A percentile compares a stretch with the other conserved stretches of the same genome.
phyloP scores from a whole-genome alignment of 2,888 invertebrate genomes.

The Callosobruchus maculatus region DNA sequence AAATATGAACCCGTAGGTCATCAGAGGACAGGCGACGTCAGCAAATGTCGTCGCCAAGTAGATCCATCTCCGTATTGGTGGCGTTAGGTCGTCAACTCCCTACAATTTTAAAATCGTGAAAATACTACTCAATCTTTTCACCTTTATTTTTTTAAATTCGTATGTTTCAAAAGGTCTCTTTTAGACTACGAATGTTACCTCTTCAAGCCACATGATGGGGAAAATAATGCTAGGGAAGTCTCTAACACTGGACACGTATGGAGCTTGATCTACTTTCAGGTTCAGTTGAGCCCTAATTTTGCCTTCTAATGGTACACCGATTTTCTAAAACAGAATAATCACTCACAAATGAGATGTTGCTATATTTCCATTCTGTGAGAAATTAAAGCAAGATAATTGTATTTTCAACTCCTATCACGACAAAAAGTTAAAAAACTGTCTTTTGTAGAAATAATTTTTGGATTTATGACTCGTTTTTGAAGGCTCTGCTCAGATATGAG shows the following conservation, averaged over 20 bases:
- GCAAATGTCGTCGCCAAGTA: constrained; percentile 76
- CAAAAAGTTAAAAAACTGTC: no score
- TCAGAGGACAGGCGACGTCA: constrained; percentile 65
- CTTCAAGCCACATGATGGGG: constrained; percentile 87
- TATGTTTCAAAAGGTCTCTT: no score
- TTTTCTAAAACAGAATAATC: constrained; percentile 59
- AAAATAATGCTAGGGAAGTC: constrained; percentile 78
- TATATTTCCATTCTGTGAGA: no score
- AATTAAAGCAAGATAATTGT: no score
- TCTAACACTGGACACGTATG: constrained; percentile 66
- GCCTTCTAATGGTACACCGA: constrained; percentile 80
- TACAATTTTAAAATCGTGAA: constrained; percentile 38
- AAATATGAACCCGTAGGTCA: constrained; percentile 70
- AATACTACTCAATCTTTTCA: no score
- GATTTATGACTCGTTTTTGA: no score
- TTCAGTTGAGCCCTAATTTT: constrained; percentile 79
- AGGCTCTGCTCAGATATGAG: no score
- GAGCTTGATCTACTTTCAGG: constrained; percentile 71
- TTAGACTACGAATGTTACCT: no score
- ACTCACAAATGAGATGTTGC: neutral
- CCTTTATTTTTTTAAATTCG: no score
- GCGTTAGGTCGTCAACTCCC: constrained; percentile 76
- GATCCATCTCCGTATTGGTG: constrained; percentile 77
- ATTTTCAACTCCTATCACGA: no score
- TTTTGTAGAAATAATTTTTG: no score